Conservation (phyloP, 2,888 invertebrate genomes). For the Tipula unca region DNA sequence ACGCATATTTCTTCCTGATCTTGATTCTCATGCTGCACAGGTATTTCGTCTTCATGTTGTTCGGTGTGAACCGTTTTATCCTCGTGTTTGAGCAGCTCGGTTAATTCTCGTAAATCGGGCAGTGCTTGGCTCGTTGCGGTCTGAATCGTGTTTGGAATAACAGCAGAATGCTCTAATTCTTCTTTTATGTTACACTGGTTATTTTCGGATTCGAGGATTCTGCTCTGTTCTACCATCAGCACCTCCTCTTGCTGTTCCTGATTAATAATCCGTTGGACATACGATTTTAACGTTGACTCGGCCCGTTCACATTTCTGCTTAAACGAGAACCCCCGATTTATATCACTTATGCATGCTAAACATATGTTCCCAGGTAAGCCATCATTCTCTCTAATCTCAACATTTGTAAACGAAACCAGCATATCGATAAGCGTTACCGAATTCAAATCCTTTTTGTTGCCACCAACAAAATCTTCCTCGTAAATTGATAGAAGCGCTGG, state of each 20-base stretch:
- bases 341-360: slow-evolving; percentile 37
- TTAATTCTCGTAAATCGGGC: slow-evolving; percentile 17
- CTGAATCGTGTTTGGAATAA: background rate
- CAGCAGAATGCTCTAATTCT: background rate
- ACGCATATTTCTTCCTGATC: background rate
- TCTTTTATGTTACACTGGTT: background rate
- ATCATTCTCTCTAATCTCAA: slow-evolving; percentile 35
- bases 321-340: slow-evolving; percentile 39
- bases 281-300: slow-evolving; percentile 35
- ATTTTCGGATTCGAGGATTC: background rate
- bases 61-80: background rate
- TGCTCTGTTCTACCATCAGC: slow-evolving; percentile 18
- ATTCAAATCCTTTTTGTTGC: background rate
- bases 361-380: slow-evolving; percentile 39
- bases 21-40: background rate
- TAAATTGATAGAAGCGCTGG: slow-evolving; percentile 36
- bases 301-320: slow-evolving; percentile 41
- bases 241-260: slow-evolving; percentile 23
- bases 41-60: slow-evolving; percentile 15
- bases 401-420: slow-evolving; percentile 24
- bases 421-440: slow-evolving; percentile 21
- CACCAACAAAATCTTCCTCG: slow-evolving; percentile 26
- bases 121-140: background rate
- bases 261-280: slow-evolving; percentile 28
- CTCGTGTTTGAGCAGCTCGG: background rate